Percentiles rank a stretch among this genome's conserved stretches.
phyloP scores from a whole-genome alignment of 2,797 vertebrate species.

The Eulemur coronatus region DNA sequence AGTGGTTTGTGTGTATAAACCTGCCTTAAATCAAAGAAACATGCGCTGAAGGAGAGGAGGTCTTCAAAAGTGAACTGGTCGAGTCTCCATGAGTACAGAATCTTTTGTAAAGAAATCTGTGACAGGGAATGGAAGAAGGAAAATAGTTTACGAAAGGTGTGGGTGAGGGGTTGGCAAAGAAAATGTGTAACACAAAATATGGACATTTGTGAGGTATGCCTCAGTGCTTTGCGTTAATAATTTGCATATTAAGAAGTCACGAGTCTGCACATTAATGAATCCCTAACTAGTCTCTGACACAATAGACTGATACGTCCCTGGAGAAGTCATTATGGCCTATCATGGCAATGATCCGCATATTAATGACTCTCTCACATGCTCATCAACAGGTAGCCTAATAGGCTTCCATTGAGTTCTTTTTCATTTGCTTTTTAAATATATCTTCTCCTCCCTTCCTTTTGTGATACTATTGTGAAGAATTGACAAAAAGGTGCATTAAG shows the following conservation, averaged over 20 bases:
- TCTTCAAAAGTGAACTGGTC: neutral
- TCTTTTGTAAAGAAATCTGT: constrained; percentile 36
- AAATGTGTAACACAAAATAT: constrained; percentile 42
- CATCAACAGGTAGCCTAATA: constrained; percentile 77
- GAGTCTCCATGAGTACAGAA: neutral
- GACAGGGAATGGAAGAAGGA: constrained; percentile 18
- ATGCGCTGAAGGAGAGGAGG: neutral
- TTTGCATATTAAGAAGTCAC: constrained; percentile 77
- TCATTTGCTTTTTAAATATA: constrained; percentile 78
- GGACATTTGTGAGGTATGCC: constrained; percentile 58
- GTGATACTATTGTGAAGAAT: constrained; percentile 72
- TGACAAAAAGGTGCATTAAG: constrained; percentile 76
- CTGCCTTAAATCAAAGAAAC: constrained; percentile 1
- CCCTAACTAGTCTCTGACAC: constrained; percentile 71
- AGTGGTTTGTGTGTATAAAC: neutral
- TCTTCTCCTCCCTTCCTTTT: constrained; percentile 56
- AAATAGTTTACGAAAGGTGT: constrained; percentile 17
- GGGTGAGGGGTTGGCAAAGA: constrained; percentile 48
- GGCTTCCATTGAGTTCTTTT: constrained; percentile 72
- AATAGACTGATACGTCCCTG: constrained; percentile 72
- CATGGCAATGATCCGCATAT: constrained; percentile 72
- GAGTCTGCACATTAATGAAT: constrained; percentile 72
- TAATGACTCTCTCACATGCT: constrained; percentile 67
- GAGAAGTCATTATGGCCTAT: constrained; percentile 76
- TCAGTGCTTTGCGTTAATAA: constrained; percentile 58